Base-by-base conservation (phyloP, 2,113 vertebrate species). In the Rynchops niger region DNA sequence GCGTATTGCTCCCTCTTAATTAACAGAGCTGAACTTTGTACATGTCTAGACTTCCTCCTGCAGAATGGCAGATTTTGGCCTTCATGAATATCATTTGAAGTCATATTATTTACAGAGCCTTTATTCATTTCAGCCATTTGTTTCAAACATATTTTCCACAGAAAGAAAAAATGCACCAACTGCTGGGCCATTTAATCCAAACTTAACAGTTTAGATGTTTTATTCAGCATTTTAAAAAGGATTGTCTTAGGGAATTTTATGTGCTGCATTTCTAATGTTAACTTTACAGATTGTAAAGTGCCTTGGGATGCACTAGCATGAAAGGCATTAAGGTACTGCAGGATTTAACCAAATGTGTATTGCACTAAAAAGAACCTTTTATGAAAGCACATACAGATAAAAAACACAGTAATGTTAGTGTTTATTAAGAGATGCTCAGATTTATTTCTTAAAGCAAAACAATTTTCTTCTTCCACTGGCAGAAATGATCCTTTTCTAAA, bases 181-280 rank as follows among this genome's bases (percentile, higher is more conserved):
- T 94, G 95, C 96, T 96, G 95, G 80, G 95, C 87, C 76, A 94
- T 97, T 97, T 96, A 97, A 96, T 96, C 95, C 94, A 97, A 97
- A 97, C 82, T 94, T 93, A 96, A 94, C 95, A 96, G 88, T 96
- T 92, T 81, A 91, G 92, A 97, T 96, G 93, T 96, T 97, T 96
- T 95, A 96, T 97, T 97, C 94, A 96, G 93, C 95, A 90, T 96
- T 97, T 96, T 93, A 71, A 88, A 96, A 97, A 95, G 86, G 78
- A 93, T 73, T 96, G 95, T 96, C 95, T 96, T 84, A 67, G 77
- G 90, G 76, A 96, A 95, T 97, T 96, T 96, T 96, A 96, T 84
- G 92, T 69, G 85, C 90, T 88, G 80, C 92, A 95, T 96, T 95
- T 90, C 92, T 96, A 90, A 94, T 86, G 95, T 93, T 94, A 97